Conservation (phyloP, 2,888 invertebrate species). For the Spodoptera exigua region DNA sequence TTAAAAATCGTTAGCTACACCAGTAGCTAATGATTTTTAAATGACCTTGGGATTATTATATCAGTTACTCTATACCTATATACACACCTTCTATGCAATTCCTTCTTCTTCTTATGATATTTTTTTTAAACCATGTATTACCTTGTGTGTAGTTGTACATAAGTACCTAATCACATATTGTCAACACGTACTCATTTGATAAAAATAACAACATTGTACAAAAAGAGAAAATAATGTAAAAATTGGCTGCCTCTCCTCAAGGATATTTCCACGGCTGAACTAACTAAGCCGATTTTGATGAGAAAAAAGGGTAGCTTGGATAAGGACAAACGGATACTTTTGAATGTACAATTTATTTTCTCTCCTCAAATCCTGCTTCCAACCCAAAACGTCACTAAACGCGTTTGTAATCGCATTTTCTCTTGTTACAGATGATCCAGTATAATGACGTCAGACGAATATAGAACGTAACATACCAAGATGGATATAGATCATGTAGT, state of each 20-base stretch:
- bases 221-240: too few relatives aligned
- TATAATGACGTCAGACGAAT: conserved; percentile 76
- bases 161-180: too few relatives aligned
- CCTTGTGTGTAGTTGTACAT: too few relatives aligned
- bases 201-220: too few relatives aligned
- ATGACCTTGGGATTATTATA: too few relatives aligned
- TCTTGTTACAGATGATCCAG: conserved; percentile 81
- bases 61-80: too few relatives aligned
- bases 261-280: conserved; percentile 21
- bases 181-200: too few relatives aligned
- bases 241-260: background rate
- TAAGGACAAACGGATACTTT: conserved; percentile 17
- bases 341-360: conserved; percentile 38
- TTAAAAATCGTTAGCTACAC: too few relatives aligned
- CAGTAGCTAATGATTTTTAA: too few relatives aligned
- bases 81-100: too few relatives aligned
- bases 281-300: conserved; percentile 47
- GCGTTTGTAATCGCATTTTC: conserved; percentile 49
- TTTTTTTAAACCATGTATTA: too few relatives aligned
- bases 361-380: background rate
- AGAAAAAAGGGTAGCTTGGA: conserved; percentile 25
- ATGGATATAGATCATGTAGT: conserved; percentile 87
- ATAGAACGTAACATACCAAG: conserved; percentile 73
- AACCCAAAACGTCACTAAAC: background rate
- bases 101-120: too few relatives aligned